Base-by-base conservation (phyloP, 1,140 invertebrate genomes). In the Hylyphantes graminicola region DNA sequence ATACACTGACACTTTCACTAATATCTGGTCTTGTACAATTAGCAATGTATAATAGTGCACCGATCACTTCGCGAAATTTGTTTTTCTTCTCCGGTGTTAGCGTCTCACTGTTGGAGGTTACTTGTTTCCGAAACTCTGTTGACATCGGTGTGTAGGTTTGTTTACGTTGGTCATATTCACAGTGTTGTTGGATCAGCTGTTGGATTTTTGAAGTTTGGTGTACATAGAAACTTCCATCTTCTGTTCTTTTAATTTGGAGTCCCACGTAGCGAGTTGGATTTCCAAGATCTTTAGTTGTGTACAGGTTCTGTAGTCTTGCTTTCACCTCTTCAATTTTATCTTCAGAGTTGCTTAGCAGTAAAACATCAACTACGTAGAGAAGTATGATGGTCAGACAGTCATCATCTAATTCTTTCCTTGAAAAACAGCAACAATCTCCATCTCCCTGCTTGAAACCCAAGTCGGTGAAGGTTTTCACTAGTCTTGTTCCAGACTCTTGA, bases 1-100 rank as follows among this genome's bases (percentile, higher is more conserved):
- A 63, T 3, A 85, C 50, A 19, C 74, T 83, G 7, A 87, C 84
- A 13, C 85, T 82, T 86, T 75, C 87, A 4, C 80, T 35, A 15
- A 88, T 87, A 67, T 88, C 87, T 2, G 87, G 87, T 54, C 87
- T 50, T 65, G 87, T 87, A 7, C 12, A 48, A 7, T 35, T 70
- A 1, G 80, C 4, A 10, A 86, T 1, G 35, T 86, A 86, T n/a
- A 15, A 19, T 19, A 8, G 55, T 4, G 70, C 35, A 68, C 8
- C 11, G 5, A 35, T 35, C 1, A 35, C 5, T 5, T 35, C 35
- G 5, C 35, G 35, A 35, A 2, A 35, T 35, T 35, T 35, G 1
- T 1, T 35, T 5, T 35, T 35, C 35, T 35, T 35, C 35, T 35
- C 35, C 5, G 35, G 35, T 35, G 35, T 2, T 35, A 35, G 35